Evolutionary conservation across 2,888 invertebrate genomes (phyloP).

Genomic region (Chloroclystis v-ata): DNA sequence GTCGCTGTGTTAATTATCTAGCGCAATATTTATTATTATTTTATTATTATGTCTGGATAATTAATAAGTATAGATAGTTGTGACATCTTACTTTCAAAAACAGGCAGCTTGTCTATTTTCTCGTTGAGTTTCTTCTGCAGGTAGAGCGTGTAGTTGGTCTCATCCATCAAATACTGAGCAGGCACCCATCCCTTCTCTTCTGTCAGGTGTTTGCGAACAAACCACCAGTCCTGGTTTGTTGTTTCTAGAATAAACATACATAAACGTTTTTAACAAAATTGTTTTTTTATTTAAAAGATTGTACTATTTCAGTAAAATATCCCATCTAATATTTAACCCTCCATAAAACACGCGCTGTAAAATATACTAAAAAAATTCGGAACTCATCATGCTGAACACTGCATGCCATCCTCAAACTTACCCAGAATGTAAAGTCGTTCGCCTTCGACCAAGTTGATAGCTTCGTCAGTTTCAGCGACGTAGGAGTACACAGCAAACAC

Average conservation of each 20-base stretch:
- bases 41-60: too few species aligned
- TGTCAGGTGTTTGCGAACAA: constrained; percentile 91
- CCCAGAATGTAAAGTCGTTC: constrained; percentile 91
- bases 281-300: too few species aligned
- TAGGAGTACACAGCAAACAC: constrained; percentile 91
- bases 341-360: too few species aligned
- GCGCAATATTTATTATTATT: too few species aligned
- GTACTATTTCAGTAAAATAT: too few species aligned
- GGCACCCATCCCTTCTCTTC: constrained; percentile 97
- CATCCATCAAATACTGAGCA: constrained; percentile 90
- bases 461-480: constrained; percentile 91
- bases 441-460: constrained; percentile 92
- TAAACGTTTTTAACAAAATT: neutral
- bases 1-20: too few species aligned
- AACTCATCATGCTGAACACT: too few species aligned
- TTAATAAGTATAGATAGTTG: too few species aligned
- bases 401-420: too few species aligned
- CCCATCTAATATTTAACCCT: too few species aligned
- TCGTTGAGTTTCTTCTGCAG: constrained; percentile 93
- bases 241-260: constrained; percentile 75
- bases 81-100: constrained; percentile 88
- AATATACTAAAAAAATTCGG: too few species aligned
- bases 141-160: constrained; percentile 87
- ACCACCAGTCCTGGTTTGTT: constrained; percentile 95
- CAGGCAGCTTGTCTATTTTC: constrained; percentile 93